These are phyloP conservation scores for Bombus impatiens DNA, from an alignment of 1,140 invertebrate genomes.

Conservation along the genomic window DNA sequence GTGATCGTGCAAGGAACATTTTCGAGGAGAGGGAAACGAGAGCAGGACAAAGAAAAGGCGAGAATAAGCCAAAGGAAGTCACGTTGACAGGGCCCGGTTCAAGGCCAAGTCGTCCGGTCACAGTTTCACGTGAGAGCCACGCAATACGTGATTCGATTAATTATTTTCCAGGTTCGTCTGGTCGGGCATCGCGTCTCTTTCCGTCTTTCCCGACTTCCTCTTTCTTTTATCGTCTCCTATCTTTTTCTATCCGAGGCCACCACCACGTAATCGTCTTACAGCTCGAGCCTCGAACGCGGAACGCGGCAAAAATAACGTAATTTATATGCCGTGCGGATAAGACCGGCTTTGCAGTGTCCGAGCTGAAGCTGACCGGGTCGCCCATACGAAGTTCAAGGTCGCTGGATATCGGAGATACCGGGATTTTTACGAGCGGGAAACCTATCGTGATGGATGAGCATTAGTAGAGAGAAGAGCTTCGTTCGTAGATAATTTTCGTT, in stretches of 20 bases:
- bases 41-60: background rate
- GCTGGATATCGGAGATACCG: background rate
- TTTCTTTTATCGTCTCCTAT: no score
- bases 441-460: background rate
- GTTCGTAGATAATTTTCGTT: background rate
- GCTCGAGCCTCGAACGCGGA: slow-evolving; percentile 4
- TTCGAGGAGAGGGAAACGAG: background rate
- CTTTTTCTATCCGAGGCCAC: background rate
- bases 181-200: background rate
- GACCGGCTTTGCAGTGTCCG: slow-evolving; percentile 25
- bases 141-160: slow-evolving; percentile 69
- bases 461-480: background rate
- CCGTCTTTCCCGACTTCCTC: no score
- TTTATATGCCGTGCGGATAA: slow-evolving; percentile 48
- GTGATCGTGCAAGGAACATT: background rate
- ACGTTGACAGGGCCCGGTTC: slow-evolving; percentile 46
- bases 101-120: slow-evolving; percentile 64
- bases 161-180: slow-evolving; percentile 60
- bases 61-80: slow-evolving; percentile 8
- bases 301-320: slow-evolving; percentile 49
- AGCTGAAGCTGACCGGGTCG: slow-evolving; percentile 29
- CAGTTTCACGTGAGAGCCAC: slow-evolving; percentile 47
- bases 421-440: slow-evolving; percentile 1
- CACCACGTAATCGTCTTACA: slow-evolving; percentile 40
- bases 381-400: slow-evolving; percentile 47